These are phyloP conservation scores for Actinostola sp. DNA, from an alignment of 92 coral and sea anemone genomes.

Conservation along the genomic window DNA sequence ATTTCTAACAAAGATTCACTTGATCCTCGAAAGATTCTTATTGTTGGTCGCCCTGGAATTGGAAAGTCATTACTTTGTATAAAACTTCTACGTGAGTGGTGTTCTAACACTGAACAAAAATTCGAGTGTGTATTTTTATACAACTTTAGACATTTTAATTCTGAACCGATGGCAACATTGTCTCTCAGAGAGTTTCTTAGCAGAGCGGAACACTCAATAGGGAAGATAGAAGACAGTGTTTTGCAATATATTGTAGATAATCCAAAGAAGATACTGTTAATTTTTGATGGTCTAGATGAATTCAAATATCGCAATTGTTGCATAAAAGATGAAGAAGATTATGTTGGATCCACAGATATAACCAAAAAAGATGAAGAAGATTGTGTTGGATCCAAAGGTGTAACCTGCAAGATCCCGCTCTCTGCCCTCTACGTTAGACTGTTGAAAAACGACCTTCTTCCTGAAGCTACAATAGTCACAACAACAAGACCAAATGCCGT, in stretches of 20 bases:
- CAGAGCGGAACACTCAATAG: neutral
- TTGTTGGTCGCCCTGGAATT: conserved; percentile 67
- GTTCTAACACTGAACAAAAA: neutral
- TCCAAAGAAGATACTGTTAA: conserved; percentile 36
- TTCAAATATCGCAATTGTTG: neutral
- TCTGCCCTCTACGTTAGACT: conserved; percentile 49
- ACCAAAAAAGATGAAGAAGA: conserved; percentile 15
- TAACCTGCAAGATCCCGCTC: conserved; percentile 8
- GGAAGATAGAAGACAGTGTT: conserved; percentile 5
- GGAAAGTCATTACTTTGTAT: conserved; percentile 59
- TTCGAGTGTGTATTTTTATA: conserved; percentile 28
- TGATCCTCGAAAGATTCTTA: conserved; percentile 46
- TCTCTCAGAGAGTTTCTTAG: conserved; percentile 35
- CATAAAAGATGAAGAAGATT: conserved; percentile 13
- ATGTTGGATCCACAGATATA: conserved; percentile 7
- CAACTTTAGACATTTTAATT: conserved; percentile 49
- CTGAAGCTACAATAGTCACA: conserved; percentile 58
- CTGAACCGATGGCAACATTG: conserved; percentile 14
- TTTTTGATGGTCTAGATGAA: conserved; percentile 79
- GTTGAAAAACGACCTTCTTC: conserved; percentile 24
- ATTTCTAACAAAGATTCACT: conserved; percentile 30
- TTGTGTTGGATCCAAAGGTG: conserved; percentile 13
- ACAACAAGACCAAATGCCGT: conserved; percentile 52
- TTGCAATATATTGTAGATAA: conserved; percentile 33
- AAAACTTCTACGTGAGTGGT: conserved; percentile 53